These are phyloP conservation scores for Taeniopygia guttata DNA, from an alignment of 2,797 vertebrate species.

Conservation along the genomic window DNA sequence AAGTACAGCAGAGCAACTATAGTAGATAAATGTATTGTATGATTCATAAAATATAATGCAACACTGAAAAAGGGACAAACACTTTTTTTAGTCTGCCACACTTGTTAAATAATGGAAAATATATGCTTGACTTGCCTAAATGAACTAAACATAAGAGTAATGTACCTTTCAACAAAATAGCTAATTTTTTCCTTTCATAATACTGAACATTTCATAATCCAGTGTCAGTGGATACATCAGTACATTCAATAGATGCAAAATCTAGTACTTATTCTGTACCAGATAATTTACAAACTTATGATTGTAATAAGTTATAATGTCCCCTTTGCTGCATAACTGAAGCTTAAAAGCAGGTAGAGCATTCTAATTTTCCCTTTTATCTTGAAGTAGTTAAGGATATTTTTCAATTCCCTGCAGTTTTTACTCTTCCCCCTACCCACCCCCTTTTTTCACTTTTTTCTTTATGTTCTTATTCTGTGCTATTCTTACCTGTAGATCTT, in stretches of 20 bases:
- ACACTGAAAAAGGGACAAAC: background rate
- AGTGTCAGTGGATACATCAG: background rate
- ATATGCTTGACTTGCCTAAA: background rate
- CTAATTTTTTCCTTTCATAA: background rate
- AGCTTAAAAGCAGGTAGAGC: background rate
- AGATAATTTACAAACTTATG: background rate
- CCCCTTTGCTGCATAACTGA: background rate
- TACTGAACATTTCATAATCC: background rate
- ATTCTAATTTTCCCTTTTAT: background rate
- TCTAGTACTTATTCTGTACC: background rate
- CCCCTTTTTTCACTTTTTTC: background rate
- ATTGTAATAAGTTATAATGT: background rate
- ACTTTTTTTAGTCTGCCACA: background rate
- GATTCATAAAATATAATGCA: background rate
- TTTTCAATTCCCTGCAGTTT: background rate
- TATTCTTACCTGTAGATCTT: background rate
- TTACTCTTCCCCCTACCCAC: accelerated
- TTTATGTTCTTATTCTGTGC: background rate
- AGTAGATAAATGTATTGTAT: background rate
- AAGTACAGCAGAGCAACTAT: background rate
- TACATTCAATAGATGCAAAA: background rate
- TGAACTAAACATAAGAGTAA: background rate
- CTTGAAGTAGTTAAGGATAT: background rate
- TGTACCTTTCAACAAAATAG: background rate
- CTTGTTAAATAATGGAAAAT: background rate